Evolutionary conservation across 1,140 invertebrate genomes (phyloP).

Genomic region (Xylocopa sonorina): DNA sequence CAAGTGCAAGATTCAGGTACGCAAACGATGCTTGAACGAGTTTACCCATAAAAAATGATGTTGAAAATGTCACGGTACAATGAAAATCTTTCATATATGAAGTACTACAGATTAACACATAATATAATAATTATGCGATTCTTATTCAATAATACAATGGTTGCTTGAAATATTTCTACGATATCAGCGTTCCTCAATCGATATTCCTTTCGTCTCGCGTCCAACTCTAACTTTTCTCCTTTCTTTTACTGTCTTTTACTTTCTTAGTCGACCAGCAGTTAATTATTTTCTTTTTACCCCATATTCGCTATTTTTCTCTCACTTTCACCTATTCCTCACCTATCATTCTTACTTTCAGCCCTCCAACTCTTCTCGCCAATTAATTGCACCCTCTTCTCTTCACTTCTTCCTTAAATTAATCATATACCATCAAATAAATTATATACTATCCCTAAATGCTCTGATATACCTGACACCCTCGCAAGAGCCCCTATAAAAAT

Average conservation of each 20-base stretch:
- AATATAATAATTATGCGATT: background rate
- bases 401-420: background rate
- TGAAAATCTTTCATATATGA: too few species aligned
- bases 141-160: background rate
- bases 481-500: too few species aligned
- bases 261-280: background rate
- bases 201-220: background rate
- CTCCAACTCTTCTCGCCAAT: background rate
- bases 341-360: background rate
- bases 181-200: background rate
- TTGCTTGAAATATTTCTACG: background rate
- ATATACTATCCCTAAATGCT: too few species aligned
- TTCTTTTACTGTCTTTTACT: background rate
- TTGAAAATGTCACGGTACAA: too few species aligned
- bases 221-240: background rate
- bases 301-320: background rate
- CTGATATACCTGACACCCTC: too few species aligned
- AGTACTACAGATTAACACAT: too few species aligned
- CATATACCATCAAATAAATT: too few species aligned
- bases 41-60: too few species aligned
- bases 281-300: slow-evolving; percentile 15
- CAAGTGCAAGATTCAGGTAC: too few species aligned
- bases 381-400: background rate
- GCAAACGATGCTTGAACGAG: too few species aligned
- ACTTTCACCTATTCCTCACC: background rate